A percentile compares a stretch with the other conserved stretches of the same genome.
phyloP scores from a whole-genome alignment of 1,140 invertebrate genomes.

The Telenomus remus region DNA sequence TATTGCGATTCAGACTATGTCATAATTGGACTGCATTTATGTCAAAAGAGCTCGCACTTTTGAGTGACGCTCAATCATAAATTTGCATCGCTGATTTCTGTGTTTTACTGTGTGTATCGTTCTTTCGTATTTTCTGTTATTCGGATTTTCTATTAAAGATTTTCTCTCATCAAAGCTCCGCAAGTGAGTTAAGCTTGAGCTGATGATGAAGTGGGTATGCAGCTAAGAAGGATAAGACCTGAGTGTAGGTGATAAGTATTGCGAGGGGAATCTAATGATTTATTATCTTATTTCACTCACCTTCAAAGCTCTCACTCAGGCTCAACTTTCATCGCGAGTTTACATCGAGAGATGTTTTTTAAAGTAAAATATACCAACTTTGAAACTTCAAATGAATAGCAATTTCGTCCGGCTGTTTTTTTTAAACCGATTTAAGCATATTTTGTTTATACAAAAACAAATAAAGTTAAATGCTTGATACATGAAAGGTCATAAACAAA shows the following conservation, averaged over 20 bases:
- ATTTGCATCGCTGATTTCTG: constrained; percentile 43
- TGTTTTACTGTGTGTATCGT: constrained; percentile 37
- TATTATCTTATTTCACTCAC: constrained; percentile 38
- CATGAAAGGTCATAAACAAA: too few relatives aligned
- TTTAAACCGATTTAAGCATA: too few relatives aligned
- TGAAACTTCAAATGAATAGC: not conserved
- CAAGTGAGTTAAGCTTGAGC: constrained; percentile 5
- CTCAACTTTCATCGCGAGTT: not conserved
- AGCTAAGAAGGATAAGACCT: constrained; percentile 29
- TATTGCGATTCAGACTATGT: constrained; percentile 50
- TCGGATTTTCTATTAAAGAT: constrained; percentile 32
- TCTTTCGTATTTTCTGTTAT: constrained; percentile 35
- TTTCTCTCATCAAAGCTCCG: constrained; percentile 16
- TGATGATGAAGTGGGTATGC: constrained; percentile 31
- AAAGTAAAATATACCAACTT: not conserved
- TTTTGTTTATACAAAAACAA: too few relatives aligned
- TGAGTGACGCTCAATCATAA: constrained; percentile 41
- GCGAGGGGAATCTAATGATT: constrained; percentile 35
- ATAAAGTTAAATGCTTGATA: too few relatives aligned
- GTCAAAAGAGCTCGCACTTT: constrained; percentile 43
- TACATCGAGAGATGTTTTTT: not conserved
- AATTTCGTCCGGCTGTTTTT: too few relatives aligned
- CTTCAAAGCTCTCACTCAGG: too few relatives aligned
- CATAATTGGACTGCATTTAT: constrained; percentile 51
- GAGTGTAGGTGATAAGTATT: constrained; percentile 19